Conservation (phyloP, 2,797 vertebrate genomes). For the Rhyacichthys aspro region DNA sequence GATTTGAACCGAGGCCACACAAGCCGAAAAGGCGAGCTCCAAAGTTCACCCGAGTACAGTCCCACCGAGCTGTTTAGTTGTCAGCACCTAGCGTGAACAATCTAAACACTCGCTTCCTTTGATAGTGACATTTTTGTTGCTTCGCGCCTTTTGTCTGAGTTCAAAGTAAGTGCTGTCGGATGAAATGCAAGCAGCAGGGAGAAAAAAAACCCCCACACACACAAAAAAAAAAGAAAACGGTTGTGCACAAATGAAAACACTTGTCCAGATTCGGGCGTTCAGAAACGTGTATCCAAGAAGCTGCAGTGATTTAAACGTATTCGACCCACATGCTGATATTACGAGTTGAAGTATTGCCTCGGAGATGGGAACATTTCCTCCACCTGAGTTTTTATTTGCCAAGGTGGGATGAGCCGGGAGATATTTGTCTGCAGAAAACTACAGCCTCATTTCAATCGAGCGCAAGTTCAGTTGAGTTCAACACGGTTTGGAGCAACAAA, state of each 20-base stretch:
- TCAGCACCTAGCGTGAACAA: constrained; percentile 52
- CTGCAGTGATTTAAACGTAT: constrained; percentile 49
- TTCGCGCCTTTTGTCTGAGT: constrained; percentile 41
- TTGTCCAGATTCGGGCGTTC: constrained; percentile 36
- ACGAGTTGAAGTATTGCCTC: constrained; percentile 45
- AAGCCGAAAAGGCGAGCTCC: constrained; percentile 28
- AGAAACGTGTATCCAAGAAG: constrained; percentile 42
- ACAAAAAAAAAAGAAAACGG: constrained; percentile 21
- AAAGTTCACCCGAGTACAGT: constrained; percentile 39
- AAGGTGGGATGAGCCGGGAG: constrained; percentile 26
- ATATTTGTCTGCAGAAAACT: constrained; percentile 27
- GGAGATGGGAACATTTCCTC: constrained; percentile 29
- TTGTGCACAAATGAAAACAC: constrained; percentile 50
- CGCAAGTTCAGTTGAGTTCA: neutral
- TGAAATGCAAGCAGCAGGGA: constrained; percentile 53
- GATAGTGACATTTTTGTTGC: constrained; percentile 47
- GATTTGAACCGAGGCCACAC: constrained; percentile 26
- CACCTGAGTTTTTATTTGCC: constrained; percentile 41
- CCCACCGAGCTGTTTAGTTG: constrained; percentile 36
- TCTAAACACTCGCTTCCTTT: constrained; percentile 62
- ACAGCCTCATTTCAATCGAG: neutral
- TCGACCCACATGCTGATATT: constrained; percentile 43
- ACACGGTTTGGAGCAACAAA: no score
- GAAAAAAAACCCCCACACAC: neutral
- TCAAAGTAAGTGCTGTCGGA: constrained; percentile 58